A percentile compares a stretch with the other conserved stretches of the same genome.
Evolutionary conservation across 2,888 invertebrate genomes (phyloP).

Genomic region (Dicyrtomina minuta): DNA sequence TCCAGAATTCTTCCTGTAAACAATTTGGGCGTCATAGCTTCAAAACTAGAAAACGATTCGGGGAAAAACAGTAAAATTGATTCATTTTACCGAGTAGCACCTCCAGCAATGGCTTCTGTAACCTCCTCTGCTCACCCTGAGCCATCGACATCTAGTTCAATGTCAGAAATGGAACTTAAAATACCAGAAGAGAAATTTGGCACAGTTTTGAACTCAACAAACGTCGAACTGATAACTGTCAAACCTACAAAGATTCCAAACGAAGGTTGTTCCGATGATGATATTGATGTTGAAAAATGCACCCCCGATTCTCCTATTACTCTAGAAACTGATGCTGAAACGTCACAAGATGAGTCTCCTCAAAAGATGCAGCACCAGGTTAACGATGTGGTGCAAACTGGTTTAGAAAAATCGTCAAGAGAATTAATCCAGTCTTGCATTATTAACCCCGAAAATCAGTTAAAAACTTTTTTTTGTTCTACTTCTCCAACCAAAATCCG

Average conservation of each 20-base stretch:
- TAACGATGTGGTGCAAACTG: too few species aligned
- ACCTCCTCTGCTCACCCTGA: not conserved
- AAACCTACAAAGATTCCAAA: not conserved
- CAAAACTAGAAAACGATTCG: conserved; percentile 55
- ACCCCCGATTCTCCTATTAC: too few species aligned
- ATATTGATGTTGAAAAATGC: not conserved
- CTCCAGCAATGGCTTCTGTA: not conserved
- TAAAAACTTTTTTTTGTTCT: too few species aligned
- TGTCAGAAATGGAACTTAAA: not conserved
- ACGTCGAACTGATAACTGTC: not conserved
- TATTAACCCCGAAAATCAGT: too few species aligned
- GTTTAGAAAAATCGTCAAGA: too few species aligned
- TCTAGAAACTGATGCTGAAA: too few species aligned
- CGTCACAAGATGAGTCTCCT: too few species aligned
- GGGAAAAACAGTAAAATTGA: conserved; percentile 8
- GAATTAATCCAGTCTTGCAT: too few species aligned
- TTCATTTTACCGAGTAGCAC: not conserved
- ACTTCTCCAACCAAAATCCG: too few species aligned
- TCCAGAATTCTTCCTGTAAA: conserved; percentile 56
- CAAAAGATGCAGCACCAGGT: too few species aligned
- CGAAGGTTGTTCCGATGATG: not conserved
- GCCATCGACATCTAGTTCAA: not conserved
- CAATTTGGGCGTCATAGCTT: conserved; percentile 56
- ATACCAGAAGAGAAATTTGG: conserved; percentile 2
- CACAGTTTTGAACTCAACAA: not conserved